Conservation (phyloP, 2,113 vertebrate species). For the Aix galericulata region DNA sequence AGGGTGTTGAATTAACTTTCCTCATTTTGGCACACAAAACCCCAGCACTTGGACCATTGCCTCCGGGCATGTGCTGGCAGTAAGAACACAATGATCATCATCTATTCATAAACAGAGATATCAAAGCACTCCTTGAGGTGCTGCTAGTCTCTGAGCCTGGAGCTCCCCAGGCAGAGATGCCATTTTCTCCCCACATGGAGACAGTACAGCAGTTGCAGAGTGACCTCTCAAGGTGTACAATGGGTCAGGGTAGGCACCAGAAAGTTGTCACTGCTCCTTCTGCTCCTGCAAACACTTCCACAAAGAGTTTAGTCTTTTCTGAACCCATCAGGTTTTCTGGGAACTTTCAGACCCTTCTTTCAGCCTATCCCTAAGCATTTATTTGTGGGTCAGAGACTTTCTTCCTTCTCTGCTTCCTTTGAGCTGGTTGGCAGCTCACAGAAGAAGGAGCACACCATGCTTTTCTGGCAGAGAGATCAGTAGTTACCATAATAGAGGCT, state of each 20-base stretch:
- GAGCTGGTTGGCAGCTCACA: background rate
- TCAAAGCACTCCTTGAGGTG: background rate
- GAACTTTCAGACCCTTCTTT: background rate
- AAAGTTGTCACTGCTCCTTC: background rate
- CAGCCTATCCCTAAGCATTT: rapidly evolving
- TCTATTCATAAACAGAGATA: background rate
- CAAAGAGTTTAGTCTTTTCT: background rate
- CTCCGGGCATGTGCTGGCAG: constrained; percentile 16
- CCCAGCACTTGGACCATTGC: constrained; percentile 36
- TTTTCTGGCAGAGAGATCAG: background rate
- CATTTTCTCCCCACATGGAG: background rate
- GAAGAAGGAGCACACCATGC: background rate
- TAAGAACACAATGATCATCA: constrained; percentile 3
- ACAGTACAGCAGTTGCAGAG: background rate
- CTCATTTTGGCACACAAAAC: constrained; percentile 55
- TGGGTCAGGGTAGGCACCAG: background rate
- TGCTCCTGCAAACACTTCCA: background rate
- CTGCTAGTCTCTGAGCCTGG: background rate
- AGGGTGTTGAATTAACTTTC: constrained; percentile 66
- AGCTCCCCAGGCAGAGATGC: background rate
- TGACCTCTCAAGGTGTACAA: background rate
- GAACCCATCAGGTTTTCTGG: background rate
- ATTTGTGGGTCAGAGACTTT: background rate
- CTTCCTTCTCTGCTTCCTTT: background rate
- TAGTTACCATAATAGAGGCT: rapidly evolving